Base-by-base conservation (phyloP, 1,140 invertebrate species). In the Vanessa tameamea region DNA sequence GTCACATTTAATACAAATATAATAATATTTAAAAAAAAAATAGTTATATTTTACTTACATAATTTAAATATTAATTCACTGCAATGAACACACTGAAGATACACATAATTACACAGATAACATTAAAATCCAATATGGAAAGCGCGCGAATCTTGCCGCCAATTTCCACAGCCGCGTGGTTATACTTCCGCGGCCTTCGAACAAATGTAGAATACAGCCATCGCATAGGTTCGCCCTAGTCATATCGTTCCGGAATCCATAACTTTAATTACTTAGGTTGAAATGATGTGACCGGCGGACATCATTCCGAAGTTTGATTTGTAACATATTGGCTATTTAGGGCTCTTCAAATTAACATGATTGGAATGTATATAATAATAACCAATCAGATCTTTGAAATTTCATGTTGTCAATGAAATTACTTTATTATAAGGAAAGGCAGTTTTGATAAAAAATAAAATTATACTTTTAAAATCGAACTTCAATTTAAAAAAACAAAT, bases 141-240 rank as follows among this genome's bases (percentile, higher is more conserved):
- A 72, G 23, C 53, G 37, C 64, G 64, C 71, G 64, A 67, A 72
- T 26, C 53, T 57, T 53, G 20, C 50, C 20, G 64, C 66, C 13
- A 43, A 66, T 64, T 57, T 50, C 15, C 66, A 68, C 31, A 2
- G 14, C 47, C 64, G 71, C 71, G 71, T 72, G 71, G 71, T 72
- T 26, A 23, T 66, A 37, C 51, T 31, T 51, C 63, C 64, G 55
- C 71, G 71, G 71, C 71, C 64, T 72, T 72, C 71, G 55, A 66
- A 72, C 63, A 72, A 72, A 59, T 72, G 70, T 72, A 47, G 64
- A 43, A 9, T 55, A 47, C 50, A 57, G 48, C 37, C 53, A 37
- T 66, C 64, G 55, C 13, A 53, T 31, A 3, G 20, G 26, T 55
- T 8, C 26, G 70, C 70, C 51, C 50, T 68, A 59, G 26, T 16